Evolutionary conservation across 2,113 vertebrate genomes (phyloP).

Genomic region (Elaphurus davidianus): DNA sequence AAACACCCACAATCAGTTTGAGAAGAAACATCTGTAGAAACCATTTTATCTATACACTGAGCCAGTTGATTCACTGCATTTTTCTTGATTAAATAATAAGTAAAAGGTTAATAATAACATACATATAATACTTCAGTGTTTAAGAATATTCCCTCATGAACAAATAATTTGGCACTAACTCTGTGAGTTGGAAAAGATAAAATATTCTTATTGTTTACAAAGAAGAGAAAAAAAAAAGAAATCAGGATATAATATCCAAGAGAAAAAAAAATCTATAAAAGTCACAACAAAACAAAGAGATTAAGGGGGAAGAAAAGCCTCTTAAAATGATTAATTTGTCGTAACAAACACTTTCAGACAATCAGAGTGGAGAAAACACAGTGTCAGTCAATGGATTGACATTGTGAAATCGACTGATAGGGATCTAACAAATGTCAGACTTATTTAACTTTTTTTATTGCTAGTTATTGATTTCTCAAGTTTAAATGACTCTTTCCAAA

Average conservation of each 20-base stretch:
- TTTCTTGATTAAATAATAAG: conserved; percentile 11
- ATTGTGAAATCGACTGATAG: neutral
- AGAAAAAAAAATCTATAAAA: neutral
- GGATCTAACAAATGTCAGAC: neutral
- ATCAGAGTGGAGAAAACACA: neutral
- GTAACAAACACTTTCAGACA: neutral
- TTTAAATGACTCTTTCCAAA: neutral
- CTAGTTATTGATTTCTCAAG: neutral
- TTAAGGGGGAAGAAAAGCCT: neutral
- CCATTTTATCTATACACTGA: neutral
- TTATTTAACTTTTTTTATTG: neutral
- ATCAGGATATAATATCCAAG: neutral
- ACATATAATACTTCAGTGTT: neutral
- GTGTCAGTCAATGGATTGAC: neutral
- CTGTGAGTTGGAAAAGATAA: conserved; percentile 19
- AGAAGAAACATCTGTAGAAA: conserved; percentile 23
- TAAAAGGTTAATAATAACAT: neutral
- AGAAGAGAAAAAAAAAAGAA: neutral
- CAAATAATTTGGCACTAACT: neutral
- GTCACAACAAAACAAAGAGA: neutral
- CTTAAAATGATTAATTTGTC: neutral
- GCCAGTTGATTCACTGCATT: conserved; percentile 1
- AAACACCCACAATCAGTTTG: neutral
- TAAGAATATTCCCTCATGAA: neutral
- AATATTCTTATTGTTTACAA: neutral